phyloP scores from a whole-genome alignment of 92 coral and sea anemone genomes.

The Porites divaricata region DNA sequence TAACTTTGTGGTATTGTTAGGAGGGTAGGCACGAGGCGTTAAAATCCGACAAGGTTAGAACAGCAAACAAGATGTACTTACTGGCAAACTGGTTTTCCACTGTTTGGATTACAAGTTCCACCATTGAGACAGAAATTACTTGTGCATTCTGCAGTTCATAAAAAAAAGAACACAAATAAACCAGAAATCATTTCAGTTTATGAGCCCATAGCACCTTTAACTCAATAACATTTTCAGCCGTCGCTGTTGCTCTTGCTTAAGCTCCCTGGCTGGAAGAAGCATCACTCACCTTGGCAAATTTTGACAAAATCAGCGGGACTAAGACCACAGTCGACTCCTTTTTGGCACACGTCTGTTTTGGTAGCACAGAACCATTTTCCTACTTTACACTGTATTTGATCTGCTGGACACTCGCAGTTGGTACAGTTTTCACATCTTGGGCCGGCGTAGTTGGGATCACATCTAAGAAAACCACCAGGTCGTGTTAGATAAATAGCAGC shows the following conservation, averaged over 20 bases:
- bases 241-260: no score
- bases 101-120: constrained; percentile 61
- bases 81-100: constrained; percentile 61
- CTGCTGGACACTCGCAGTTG: constrained; percentile 60
- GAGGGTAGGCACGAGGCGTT: no score
- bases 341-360: constrained; percentile 43
- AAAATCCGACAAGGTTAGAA: background rate
- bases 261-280: no score
- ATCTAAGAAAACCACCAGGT: background rate
- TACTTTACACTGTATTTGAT: constrained; percentile 50
- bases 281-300: constrained; percentile 65
- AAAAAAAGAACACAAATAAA: background rate
- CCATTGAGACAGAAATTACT: constrained; percentile 68
- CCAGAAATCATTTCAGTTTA: no score
- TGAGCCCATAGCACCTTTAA: no score
- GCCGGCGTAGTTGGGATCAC: constrained; percentile 6
- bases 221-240: no score
- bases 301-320: constrained; percentile 60
- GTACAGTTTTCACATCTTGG: constrained; percentile 68
- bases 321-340: constrained; percentile 54
- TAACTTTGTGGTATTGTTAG: no score
- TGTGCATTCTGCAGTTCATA: constrained; percentile 57
- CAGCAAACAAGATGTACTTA: constrained; percentile 27
- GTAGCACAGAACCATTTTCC: constrained; percentile 76
- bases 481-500: background rate